phyloP scores from a whole-genome alignment of 64 coral and sea anemone genomes.

The Dendrophyllia cribrosa region DNA sequence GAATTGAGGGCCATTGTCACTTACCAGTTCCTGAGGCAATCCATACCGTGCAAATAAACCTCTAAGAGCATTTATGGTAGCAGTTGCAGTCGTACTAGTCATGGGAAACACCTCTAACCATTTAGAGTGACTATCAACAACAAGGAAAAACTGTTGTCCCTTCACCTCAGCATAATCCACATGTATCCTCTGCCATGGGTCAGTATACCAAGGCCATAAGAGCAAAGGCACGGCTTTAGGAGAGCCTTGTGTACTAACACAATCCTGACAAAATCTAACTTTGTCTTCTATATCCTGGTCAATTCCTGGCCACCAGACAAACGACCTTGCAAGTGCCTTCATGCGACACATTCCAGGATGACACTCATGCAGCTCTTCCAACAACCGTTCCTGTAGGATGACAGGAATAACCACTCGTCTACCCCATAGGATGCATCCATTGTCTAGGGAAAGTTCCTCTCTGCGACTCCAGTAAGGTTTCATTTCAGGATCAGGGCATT shows the following conservation, averaged over 20 bases:
- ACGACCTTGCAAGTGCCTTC: conserved; percentile 7
- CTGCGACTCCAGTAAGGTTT: neutral
- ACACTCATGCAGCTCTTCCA: neutral
- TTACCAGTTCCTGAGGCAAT: neutral
- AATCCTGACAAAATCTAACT: too few species aligned
- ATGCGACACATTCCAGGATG: neutral
- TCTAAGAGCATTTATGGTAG: neutral
- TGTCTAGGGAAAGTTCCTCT: neutral
- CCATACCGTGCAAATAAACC: neutral
- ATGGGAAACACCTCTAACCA: too few species aligned
- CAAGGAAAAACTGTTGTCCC: too few species aligned
- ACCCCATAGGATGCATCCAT: neutral
- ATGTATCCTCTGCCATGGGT: too few species aligned
- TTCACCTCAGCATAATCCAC: too few species aligned
- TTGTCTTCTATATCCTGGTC: too few species aligned
- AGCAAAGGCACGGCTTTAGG: too few species aligned
- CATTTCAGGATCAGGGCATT: neutral
- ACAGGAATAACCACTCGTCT: neutral
- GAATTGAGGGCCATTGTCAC: too few species aligned
- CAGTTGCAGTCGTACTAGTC: too few species aligned
- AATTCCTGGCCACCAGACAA: neutral
- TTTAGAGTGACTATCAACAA: too few species aligned
- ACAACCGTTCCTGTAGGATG: neutral
- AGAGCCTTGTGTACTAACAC: too few species aligned
- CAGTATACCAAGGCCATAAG: too few species aligned